These are phyloP conservation scores for Lethocerus indicus DNA, from an alignment of 1,140 invertebrate genomes.

Conservation along the genomic window DNA sequence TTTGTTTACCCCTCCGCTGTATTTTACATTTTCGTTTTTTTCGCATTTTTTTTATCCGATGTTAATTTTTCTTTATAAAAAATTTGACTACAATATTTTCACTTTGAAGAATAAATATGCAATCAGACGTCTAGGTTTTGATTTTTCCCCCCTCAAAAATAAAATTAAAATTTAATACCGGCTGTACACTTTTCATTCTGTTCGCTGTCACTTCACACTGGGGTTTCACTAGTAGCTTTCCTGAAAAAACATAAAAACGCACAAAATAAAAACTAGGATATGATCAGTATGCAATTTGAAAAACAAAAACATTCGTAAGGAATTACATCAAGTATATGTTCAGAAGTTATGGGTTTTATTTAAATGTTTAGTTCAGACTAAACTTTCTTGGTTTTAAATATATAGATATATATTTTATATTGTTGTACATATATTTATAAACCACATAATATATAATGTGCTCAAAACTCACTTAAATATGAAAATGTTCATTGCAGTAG, in stretches of 20 bases:
- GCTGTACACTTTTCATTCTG: too few species aligned
- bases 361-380: neutral
- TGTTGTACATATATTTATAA: neutral
- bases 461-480: too few species aligned
- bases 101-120: too few species aligned
- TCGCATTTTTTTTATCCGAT: too few species aligned
- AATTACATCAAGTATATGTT: neutral
- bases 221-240: conserved; percentile 21
- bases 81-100: too few species aligned
- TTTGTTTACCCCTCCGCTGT: too few species aligned
- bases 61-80: too few species aligned
- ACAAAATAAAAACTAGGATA: conserved; percentile 4
- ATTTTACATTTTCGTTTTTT: too few species aligned
- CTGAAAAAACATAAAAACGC: conserved; percentile 15
- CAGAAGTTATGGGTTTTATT: neutral
- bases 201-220: conserved; percentile 19
- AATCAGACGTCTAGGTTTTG: too few species aligned
- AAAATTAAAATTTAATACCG: too few species aligned
- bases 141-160: too few species aligned
- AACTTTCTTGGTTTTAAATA: neutral
- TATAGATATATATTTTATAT: neutral
- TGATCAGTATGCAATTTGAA: neutral
- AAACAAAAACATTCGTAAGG: neutral
- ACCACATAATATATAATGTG: neutral
- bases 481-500: too few species aligned